A percentile compares a stretch with the other conserved stretches of the same genome.
Evolutionary conservation across 2,113 vertebrate species (phyloP).

Genomic region (Willisornis vidua): DNA sequence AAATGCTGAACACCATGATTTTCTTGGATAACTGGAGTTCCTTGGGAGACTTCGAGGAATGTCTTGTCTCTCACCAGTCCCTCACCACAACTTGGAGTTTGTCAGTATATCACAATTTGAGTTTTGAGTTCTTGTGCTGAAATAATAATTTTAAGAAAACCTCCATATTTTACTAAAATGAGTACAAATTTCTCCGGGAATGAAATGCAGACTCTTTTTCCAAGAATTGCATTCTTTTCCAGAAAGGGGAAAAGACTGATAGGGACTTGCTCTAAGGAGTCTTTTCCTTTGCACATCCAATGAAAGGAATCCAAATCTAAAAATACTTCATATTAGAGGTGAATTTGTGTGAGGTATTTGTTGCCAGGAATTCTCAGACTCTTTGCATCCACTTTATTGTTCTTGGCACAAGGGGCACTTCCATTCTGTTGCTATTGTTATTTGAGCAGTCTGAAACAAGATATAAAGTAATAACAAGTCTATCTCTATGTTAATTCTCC

Average conservation of each 20-base stretch:
- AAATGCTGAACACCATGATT: neutral
- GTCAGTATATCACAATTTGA: neutral
- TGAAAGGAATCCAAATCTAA: slow-evolving; percentile 13
- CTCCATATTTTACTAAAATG: neutral
- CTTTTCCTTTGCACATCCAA: neutral
- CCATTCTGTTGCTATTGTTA: slow-evolving; percentile 55
- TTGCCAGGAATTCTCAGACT: slow-evolving; percentile 58
- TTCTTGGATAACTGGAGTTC: neutral
- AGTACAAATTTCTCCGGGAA: neutral
- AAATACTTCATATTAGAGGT: slow-evolving; percentile 12
- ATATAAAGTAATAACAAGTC: slow-evolving; percentile 10
- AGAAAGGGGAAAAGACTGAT: neutral
- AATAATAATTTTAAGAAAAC: neutral
- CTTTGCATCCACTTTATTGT: slow-evolving; percentile 47
- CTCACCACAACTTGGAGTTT: neutral
- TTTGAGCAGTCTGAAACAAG: slow-evolving; percentile 54
- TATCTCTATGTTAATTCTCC: slow-evolving; percentile 6
- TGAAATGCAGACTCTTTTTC: neutral
- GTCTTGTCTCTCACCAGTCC: neutral
- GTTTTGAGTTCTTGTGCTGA: neutral
- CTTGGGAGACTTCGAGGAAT: neutral
- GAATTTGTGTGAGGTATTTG: neutral
- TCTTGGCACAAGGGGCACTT: slow-evolving; percentile 44
- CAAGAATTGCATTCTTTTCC: neutral
- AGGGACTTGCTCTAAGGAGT: neutral